Base-by-base conservation (phyloP, 2,888 invertebrate species). In the Loripinus fragilis region DNA sequence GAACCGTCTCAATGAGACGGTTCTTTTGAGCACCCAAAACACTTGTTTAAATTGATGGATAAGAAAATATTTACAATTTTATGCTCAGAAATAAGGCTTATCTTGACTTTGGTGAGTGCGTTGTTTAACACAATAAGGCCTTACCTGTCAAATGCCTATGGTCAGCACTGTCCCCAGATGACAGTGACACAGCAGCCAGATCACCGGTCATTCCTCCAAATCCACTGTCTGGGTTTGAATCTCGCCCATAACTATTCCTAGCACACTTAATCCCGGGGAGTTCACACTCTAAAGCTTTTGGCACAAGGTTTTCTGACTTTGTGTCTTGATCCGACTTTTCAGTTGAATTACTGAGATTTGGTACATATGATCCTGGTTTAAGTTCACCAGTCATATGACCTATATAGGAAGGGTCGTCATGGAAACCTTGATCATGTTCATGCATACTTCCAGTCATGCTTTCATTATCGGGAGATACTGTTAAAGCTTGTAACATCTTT, bases 401-500 rank as follows among this genome's bases (percentile, higher is more conserved):
- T 45, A 20, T 28, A 55, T 68, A 81, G 10, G 69, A 66, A 42
- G 78, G 74, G n/a, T 88, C 90, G 35, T 91, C 91, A 77, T 90
- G 89, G 74, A 90, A 90, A 41, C 90, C 91, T 65, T 85, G 86
- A 78, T 91, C 91, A 60, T 81, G 74, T 72, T 89, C 84, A 52
- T 84, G 84, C 10, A 81, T 73, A 76, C 84, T 84, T 65, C 80
- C 76, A 15, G 73, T 73, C 81, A 81, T 81, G 28, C 79, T 79
- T 17, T 77, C 77, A 28, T 70, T 68, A 73, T 89, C 86, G 0
- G 90, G 89, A 20, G 90, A 90, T 15, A 87, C 86, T 33, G 98
- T 97, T 96, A 98, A 97, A 69, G 98, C 98, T 92, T 98, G 98
- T 88, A 98, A 95, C 97, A 98, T 98, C 85, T 97, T 95, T 94